Base-by-base conservation (phyloP, 2,888 invertebrate species). In the Nyleta sp. region DNA sequence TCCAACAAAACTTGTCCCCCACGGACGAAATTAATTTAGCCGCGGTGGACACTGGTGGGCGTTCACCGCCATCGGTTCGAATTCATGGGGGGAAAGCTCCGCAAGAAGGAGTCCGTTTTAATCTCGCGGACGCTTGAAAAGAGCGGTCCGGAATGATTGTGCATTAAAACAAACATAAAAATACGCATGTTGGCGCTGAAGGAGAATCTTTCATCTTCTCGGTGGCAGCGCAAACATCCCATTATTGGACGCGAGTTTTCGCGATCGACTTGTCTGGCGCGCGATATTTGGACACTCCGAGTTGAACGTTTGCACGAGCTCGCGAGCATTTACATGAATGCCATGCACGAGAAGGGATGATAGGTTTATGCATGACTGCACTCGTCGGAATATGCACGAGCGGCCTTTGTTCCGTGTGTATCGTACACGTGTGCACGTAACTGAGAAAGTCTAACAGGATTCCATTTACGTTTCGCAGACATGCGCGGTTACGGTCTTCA, bases 281-380 rank as follows among this genome's bases (percentile, higher is more conserved):
- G 50, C 55, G 70, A 70, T 71, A 76, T 76, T 77, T 67, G 67
- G 77, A 60, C 77, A 77, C 59, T 53, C 22, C 8, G 46, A 42
- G 42, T 68, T 42, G 22, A 53, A 67, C 55, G 35, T 70, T 70
- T 70, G 71, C 67, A 60, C 62, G 67, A 67, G 50, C 48, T 71
- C 71, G 46, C 57, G 67, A 77, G 60, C 55, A 77, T 77, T 77
- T 77, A 65, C 77, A 77, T 72, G 71, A 77, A 72, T 67, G 71
- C 60, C 42, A 60, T 77, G 71, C 71, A 67, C 77, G 55, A 65
- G 77, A 55, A 77, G 77, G 71, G 77, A 78, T 78, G 77, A 78
- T 78, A 68, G 71, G 71, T 76, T 76, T 76, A 76, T 76, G 76
- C 76, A 71, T 76, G 76, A 76, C 76, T 65, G 76, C 76, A 76